These are phyloP conservation scores for Paraescarpia echinospica DNA, from an alignment of 1,140 invertebrate genomes.

Conservation along the genomic window DNA sequence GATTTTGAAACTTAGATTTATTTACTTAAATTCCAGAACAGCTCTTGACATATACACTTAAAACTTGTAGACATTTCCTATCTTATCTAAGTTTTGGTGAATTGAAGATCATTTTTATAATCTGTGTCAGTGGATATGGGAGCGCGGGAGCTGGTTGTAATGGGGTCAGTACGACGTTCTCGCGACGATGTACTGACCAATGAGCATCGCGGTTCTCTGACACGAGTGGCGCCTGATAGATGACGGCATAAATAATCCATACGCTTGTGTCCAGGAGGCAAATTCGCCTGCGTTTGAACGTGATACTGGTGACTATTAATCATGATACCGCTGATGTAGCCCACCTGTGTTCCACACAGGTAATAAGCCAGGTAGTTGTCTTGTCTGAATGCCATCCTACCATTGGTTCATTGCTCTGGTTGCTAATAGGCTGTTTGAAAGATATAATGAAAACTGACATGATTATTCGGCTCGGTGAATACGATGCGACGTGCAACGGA, in stretches of 20 bases:
- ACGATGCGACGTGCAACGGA: not conserved
- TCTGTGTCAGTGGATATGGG: too few relatives aligned
- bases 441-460: not conserved
- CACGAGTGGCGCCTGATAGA: too few relatives aligned
- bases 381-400: not conserved
- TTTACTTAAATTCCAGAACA: too few relatives aligned
- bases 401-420: not conserved
- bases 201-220: too few relatives aligned
- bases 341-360: not conserved
- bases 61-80: too few relatives aligned
- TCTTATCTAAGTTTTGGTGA: too few relatives aligned
- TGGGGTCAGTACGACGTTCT: too few relatives aligned
- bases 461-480: not conserved
- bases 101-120: too few relatives aligned
- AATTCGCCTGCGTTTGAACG: not conserved
- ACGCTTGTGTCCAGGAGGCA: not conserved
- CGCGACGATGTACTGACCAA: too few relatives aligned
- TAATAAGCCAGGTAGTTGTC: not conserved
- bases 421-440: not conserved
- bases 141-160: too few relatives aligned
- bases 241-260: not conserved
- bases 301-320: not conserved
- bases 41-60: too few relatives aligned
- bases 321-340: not conserved
- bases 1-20: too few relatives aligned